A percentile compares a stretch with the other conserved stretches of the same genome.
Evolutionary conservation across 2,797 vertebrate genomes (phyloP).

Genomic region (Mormyrus proboscirostris): DNA sequence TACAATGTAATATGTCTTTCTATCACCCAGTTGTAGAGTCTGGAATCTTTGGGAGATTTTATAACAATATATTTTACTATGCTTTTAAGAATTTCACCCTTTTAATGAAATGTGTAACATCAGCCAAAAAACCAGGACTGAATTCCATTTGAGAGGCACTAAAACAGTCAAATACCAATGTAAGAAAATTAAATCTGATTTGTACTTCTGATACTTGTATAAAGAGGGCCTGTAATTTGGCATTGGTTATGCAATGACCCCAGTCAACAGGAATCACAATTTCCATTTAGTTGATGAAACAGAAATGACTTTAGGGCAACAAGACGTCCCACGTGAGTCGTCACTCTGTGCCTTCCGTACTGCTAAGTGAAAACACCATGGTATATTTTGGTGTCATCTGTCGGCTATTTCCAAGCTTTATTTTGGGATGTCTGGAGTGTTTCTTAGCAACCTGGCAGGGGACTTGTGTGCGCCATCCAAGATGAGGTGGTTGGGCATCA

Average conservation of each 20-base stretch:
- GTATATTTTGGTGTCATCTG: background rate
- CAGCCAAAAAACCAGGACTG: background rate
- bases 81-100: background rate
- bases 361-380: background rate
- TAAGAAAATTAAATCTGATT: background rate
- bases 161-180: background rate
- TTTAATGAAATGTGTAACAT: background rate
- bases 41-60: background rate
- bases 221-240: background rate
- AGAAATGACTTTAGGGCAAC: background rate
- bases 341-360: background rate
- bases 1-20: background rate
- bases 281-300: background rate
- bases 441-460: slow-evolving; percentile 15
- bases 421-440: slow-evolving; percentile 15
- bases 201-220: background rate
- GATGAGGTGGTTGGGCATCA: background rate
- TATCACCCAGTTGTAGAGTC: background rate
- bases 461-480: background rate
- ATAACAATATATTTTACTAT: background rate
- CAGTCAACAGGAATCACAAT: background rate
- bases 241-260: background rate
- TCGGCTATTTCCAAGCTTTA: background rate
- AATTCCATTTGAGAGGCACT: background rate
- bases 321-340: background rate